Evolutionary conservation across 1,140 invertebrate species (phyloP), one percentile per base, ranked within the genome.

Genomic region (Temnothorax longispinosus): DNA sequence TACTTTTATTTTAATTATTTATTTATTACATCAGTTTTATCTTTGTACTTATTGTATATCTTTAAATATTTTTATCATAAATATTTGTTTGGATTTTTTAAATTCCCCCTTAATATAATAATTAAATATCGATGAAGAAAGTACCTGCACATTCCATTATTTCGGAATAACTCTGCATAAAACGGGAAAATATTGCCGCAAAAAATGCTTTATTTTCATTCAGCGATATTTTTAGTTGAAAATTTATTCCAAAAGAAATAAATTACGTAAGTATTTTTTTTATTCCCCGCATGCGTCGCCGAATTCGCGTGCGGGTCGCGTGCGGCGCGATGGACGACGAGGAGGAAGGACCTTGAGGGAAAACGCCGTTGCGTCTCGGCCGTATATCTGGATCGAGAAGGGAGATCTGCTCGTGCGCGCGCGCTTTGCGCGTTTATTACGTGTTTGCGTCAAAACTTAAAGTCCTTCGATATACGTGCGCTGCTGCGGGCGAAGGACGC

Each of bases 401-500:
- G 27, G 44, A 74, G 67, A 82, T 60, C 27, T 1, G 18, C 38
- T 35, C 50, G 21, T 15, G 69, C 44, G 15, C 52, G 15, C 52
- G 74, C 13, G 64, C 60, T 60, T 44, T 32, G 27, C 54, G 13
- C 38, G 38, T 41, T 80, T 81, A 81, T 81, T 81, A 81, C 60
- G 75, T 69, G 50, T 82, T 80, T 69, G 85, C 85, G 85, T 81
- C 60, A 80, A 85, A 84, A 77, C 74, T 88, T 75, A n/a, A 69
- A 77, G 72, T 85, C 67, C 69, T 56, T 88, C 69, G 87, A 77
- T 76, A 89, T 60, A 60, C 27, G 1, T 27, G 1, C 27, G 27
- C 27, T 32, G 65, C 27, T 35, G 54, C 47, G 77, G 58, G 54
- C 88, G 88, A 89, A 90, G 89, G 85, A 87, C 89, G 77, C 77